Evolutionary conservation across 2,888 invertebrate species (phyloP).

Genomic region (Eustalomyia histrio): DNA sequence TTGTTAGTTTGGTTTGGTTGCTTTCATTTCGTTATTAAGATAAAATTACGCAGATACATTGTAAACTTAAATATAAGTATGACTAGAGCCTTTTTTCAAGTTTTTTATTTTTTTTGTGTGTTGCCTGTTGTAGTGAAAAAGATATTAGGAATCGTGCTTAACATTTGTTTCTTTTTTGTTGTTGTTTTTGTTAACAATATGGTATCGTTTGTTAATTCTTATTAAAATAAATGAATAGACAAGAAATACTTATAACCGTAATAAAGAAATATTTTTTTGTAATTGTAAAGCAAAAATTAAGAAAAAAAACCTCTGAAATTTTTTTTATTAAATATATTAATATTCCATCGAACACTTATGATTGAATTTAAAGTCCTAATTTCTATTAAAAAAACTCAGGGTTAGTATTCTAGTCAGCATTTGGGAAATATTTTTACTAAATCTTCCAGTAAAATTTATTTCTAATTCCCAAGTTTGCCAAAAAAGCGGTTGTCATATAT

Average conservation of each 20-base stretch:
- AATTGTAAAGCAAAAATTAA: too few species aligned
- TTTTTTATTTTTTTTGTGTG: slow-evolving; percentile 19
- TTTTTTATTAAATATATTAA: too few species aligned
- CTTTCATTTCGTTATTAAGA: slow-evolving; percentile 57
- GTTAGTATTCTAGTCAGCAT: too few species aligned
- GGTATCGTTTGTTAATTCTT: slow-evolving; percentile 1
- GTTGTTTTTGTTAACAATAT: slow-evolving; percentile 3
- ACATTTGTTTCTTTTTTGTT: slow-evolving; percentile 9
- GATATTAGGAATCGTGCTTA: slow-evolving; percentile 47
- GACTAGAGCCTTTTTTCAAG: slow-evolving; percentile 18
- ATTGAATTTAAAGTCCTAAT: too few species aligned
- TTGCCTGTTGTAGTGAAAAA: not conserved
- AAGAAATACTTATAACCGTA: slow-evolving; percentile 21
- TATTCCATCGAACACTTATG: too few species aligned
- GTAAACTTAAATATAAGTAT: slow-evolving; percentile 36
- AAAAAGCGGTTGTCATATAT: too few species aligned
- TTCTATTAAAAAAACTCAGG: too few species aligned
- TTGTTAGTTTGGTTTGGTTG: slow-evolving; percentile 15
- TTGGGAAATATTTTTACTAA: too few species aligned
- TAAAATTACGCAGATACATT: slow-evolving; percentile 63
- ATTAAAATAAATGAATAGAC: slow-evolving; percentile 28
- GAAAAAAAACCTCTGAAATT: too few species aligned
- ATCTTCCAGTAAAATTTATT: too few species aligned
- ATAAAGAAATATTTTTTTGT: not conserved
- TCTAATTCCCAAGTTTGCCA: too few species aligned